Percentiles rank a stretch among this genome's conserved stretches.
These are phyloP conservation scores for Ormyrus nitidulus DNA, from an alignment of 2,888 invertebrate genomes.

Conservation along the genomic window DNA sequence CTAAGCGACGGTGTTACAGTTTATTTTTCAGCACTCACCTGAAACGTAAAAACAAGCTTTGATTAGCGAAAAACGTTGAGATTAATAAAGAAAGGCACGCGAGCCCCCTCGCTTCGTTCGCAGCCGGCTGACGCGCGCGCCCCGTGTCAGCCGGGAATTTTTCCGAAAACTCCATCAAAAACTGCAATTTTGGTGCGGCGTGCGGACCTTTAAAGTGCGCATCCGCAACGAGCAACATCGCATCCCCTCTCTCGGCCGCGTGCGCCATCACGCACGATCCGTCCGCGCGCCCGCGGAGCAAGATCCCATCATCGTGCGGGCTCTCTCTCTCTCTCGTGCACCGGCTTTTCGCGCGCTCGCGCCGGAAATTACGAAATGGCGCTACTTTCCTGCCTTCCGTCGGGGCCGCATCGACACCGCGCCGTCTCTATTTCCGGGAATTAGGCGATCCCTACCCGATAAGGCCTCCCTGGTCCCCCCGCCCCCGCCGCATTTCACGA, in stretches of 20 bases:
- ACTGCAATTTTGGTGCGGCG: background rate
- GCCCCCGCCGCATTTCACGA: background rate
- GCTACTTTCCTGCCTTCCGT: slow-evolving; percentile 68
- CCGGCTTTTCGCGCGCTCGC: slow-evolving; percentile 59
- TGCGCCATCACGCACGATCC: background rate
- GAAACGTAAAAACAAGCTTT: no score
- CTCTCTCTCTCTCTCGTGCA: background rate
- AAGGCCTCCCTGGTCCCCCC: slow-evolving; percentile 10
- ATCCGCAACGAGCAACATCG: background rate
- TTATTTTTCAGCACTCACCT: no score
- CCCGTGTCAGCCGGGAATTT: no score
- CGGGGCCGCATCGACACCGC: slow-evolving; percentile 22
- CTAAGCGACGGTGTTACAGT: no score
- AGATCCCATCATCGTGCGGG: slow-evolving; percentile 1
- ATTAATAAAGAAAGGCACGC: no score
- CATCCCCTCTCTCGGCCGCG: no score
- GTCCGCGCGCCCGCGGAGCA: background rate
- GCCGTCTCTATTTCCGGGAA: slow-evolving; percentile 53
- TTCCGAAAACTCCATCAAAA: no score
- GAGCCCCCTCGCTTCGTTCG: no score
- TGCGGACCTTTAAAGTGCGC: background rate
- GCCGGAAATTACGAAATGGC: slow-evolving; percentile 70
- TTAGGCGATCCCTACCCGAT: slow-evolving; percentile 46
- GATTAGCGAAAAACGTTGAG: no score
- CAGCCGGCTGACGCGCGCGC: no score